Base-by-base conservation (phyloP, 2,888 invertebrate species). In the Acronicta psi region DNA sequence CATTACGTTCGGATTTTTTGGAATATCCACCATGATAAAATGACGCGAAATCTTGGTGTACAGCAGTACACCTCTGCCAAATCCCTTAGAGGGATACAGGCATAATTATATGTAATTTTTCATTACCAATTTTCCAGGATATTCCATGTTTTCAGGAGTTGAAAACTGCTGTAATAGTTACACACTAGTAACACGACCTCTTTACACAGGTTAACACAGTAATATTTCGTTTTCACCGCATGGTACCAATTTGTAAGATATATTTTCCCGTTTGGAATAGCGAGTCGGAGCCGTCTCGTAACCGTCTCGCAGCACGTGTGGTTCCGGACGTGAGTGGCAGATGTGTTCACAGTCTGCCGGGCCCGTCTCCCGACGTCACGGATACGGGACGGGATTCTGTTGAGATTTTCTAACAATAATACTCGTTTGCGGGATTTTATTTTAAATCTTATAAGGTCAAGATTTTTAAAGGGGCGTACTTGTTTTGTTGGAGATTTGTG, bases 281-380 rank as follows among this genome's bases (percentile, higher is more conserved):
- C 31, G 4, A 4, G 20, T 20, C 5, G 20, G 5, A n/a, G n/a
- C 20, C 20, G 18, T 44, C 31, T 67, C 36, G 40, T 56, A 38
- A 62, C 46, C 9, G 10, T 37, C 25, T 18, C 46, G 17, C 18
- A 18, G 42, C 51, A 54, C 68, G 65, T 70, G 68, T 70, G 10
- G 14, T 14, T 45, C 53, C 63, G 73, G 69, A 74, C 59, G 73
- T 75, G 73, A 59, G 76, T 66, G 73, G 73, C 73, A 75, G 76
- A 66, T 74, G 72, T 58, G 69, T 61, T 74, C 53, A 72, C 60
- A 66, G 65, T 54, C 57, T 61, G 51, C 46, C 50, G 59, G 38
- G 43, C 52, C 47, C 40, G 59, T 45, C 50, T 51, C 52, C 45
- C 38, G 11, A 40, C 54, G 40, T 74, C 44, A 55, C 47, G 49